Conservation (phyloP, 2,888 invertebrate genomes). For the Galerucella calmariensis region DNA sequence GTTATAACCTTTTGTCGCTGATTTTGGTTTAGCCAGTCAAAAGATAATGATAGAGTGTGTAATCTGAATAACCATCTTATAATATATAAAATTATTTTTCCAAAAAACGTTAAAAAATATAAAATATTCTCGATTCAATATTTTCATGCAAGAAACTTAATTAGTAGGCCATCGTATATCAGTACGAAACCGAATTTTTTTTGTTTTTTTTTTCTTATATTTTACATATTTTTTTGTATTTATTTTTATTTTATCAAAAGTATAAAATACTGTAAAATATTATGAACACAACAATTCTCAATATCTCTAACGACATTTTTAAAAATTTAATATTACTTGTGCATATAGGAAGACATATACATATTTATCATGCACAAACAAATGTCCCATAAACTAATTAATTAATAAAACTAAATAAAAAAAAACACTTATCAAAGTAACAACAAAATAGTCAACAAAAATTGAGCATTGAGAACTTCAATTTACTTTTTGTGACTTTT, state of each 20-base stretch:
- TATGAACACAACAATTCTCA: conserved; percentile 66
- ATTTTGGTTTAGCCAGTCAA: too few species aligned
- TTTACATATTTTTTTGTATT: conserved; percentile 54
- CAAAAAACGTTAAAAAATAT: too few species aligned
- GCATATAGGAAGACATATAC: conserved; percentile 49
- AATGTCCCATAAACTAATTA: conserved; percentile 36
- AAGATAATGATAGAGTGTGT: too few species aligned
- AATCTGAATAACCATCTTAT: too few species aligned
- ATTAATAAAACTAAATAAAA: conserved; percentile 41
- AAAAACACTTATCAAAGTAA: conserved; percentile 42
- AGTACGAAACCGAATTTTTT: conserved; percentile 43
- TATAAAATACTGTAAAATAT: conserved; percentile 67
- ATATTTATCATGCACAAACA: conserved; percentile 46
- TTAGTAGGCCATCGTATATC: conserved; percentile 43
- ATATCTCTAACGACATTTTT: conserved; percentile 59
- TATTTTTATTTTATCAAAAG: conserved; percentile 61
- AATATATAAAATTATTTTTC: too few species aligned
- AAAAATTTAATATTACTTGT: conserved; percentile 36
- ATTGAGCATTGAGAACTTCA: conserved; percentile 45
- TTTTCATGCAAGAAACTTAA: conserved; percentile 30
- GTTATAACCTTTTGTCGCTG: too few species aligned
- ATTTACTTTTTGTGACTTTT: conserved; percentile 4
- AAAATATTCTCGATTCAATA: background rate
- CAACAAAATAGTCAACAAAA: conserved; percentile 43
- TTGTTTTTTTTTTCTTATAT: conserved; percentile 54